Base-by-base conservation (phyloP, 2,888 invertebrate species). In the Lampropteryx suffumata region DNA sequence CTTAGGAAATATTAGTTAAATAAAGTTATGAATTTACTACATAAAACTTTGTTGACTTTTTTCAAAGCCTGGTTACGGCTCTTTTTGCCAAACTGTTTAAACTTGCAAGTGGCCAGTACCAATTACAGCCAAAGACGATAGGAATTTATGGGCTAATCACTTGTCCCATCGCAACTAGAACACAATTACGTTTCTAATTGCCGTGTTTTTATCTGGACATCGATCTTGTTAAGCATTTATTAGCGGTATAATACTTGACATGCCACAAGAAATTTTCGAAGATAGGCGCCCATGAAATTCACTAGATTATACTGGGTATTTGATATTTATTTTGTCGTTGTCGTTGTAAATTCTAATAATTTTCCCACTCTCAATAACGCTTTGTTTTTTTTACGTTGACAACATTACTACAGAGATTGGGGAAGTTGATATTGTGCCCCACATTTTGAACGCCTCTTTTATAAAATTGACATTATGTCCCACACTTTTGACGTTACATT, bases 61-160 rank as follows among this genome's bases (percentile, higher is more conserved):
- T 11, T n/a, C n/a, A 29, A 9, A 6, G 10, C 28, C 24, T 39
- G 30, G 27, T 32, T 46, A 27, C 21, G 12, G 3, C 14, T 24
- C 32, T 21, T 36, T 42, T 37, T 3, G 36, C 36, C 27, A 29
- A 17, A 4, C 17, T 17, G 17, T 17, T 24, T 24, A 24, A 24
- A 7, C 24, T 24, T 21, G 21, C 24, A 33, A 40, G 10, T 5
- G 37, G 13, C 28, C 21, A 24, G 34, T 14, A 8, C 27, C 17
- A 43, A 43, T 50, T 50, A 50, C 27, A 48, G 21, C 26, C 14
- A 2, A 34, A 45, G 50, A 41, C 50, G 13, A 54, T 47, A 55
- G 48, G 50, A 64, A 57, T 62, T 65, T 69, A 70, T 64, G 60
- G 52, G 59, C 47, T 50, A 62, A 50, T 61, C 53, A 50, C 17